phyloP scores from a whole-genome alignment of 2,797 vertebrate species.

The Uromys caudimaculatus region DNA sequence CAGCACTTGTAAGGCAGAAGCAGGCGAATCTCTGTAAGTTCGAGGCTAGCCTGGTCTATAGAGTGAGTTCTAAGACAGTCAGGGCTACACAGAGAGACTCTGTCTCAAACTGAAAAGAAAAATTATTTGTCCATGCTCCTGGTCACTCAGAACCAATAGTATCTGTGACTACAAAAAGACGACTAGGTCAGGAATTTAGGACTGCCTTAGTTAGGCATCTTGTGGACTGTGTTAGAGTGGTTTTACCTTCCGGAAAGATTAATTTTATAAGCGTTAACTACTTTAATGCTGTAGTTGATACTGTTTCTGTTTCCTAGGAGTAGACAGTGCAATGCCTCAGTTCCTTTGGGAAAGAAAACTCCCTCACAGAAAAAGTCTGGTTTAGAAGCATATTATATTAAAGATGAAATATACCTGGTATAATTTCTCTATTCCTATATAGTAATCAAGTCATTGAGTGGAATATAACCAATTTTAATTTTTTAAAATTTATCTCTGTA shows the following conservation, averaged over 20 bases:
- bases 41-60: background rate
- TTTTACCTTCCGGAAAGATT: conserved; percentile 49
- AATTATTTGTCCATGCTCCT: background rate
- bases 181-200: conserved; percentile 13
- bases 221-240: background rate
- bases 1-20: background rate
- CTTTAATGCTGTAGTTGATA: conserved; percentile 33
- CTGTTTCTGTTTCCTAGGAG: conserved; percentile 17
- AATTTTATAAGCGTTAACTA: background rate
- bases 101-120: background rate
- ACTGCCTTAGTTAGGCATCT: background rate
- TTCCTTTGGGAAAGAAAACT: conserved; percentile 17
- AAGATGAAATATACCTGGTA: conserved; percentile 6
- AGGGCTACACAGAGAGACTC: background rate
- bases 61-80: background rate
- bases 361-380: background rate
- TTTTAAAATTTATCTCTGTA: background rate
- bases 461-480: background rate
- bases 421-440: background rate
- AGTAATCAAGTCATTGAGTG: background rate
- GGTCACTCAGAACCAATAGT: background rate
- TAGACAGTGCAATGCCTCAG: background rate
- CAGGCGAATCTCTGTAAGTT: background rate
- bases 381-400: conserved; percentile 46
- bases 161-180: background rate